These are phyloP conservation scores for Caenorhabditis imperialis DNA, from an alignment of 2,888 invertebrate genomes.

Conservation along the genomic window DNA sequence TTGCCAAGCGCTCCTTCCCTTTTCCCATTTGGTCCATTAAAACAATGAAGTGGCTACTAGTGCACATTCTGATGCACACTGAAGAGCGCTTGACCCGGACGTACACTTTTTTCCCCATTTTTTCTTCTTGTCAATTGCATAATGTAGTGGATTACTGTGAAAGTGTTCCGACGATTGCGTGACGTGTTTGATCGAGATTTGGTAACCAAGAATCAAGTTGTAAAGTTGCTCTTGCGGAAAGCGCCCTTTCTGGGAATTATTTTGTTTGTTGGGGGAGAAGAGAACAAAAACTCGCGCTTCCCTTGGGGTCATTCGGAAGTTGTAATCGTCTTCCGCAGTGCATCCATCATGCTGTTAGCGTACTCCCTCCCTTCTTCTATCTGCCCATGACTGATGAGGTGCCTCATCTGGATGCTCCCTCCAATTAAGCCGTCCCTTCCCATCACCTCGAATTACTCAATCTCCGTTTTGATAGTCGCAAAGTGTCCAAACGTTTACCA, in stretches of 20 bases:
- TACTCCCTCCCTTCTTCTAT: slow-evolving; percentile 1
- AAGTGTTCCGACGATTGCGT: slow-evolving; percentile 37
- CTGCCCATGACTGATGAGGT: background rate
- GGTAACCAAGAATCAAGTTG: no score
- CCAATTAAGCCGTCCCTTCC: background rate
- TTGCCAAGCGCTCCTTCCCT: slow-evolving; percentile 1
- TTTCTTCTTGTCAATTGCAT: slow-evolving; percentile 20
- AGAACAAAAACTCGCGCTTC: background rate
- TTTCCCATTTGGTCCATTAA: slow-evolving; percentile 14
- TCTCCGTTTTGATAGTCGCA: slow-evolving; percentile 39
- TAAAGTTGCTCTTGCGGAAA: no score
- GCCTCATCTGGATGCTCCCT: background rate
- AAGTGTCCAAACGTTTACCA: slow-evolving; percentile 47
- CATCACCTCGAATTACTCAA: slow-evolving; percentile 43
- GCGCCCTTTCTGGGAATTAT: no score
- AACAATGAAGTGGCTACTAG: slow-evolving; percentile 26
- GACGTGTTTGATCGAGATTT: no score
- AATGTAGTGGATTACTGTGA: slow-evolving; percentile 30
- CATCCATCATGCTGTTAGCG: slow-evolving; percentile 41
- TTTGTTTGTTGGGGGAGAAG: no score
- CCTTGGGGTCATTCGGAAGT: slow-evolving; percentile 36
- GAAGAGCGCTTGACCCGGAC: slow-evolving; percentile 23
- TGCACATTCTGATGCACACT: slow-evolving; percentile 35
- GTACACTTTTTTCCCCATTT: slow-evolving; percentile 5
- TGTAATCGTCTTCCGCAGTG: slow-evolving; percentile 33